Base-by-base conservation (phyloP, 2,888 invertebrate genomes). In the Endotricha flammealis region DNA sequence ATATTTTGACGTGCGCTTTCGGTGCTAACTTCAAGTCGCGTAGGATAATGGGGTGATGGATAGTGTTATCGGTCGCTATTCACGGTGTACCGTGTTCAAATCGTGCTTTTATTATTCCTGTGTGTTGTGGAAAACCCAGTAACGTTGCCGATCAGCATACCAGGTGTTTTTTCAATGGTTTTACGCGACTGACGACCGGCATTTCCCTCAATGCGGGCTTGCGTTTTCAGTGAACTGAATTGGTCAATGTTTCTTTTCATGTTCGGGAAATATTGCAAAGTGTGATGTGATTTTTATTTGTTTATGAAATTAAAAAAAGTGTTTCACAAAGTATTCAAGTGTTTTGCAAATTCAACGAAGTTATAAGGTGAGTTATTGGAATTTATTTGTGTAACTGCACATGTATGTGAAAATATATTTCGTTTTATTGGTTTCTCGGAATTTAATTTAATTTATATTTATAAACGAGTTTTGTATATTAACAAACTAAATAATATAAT, bases 61-160 rank as follows among this genome's bases (percentile, higher is more conserved):
- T 83, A 78, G 78, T 85, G 82, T 82, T 85, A 83, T 83, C 81
- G 83, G 80, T 75, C 67, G 81, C 65, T 75, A 69, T 77, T 76
- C 75, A 71, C 60, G 65, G 76, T 73, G 71, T 70, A 72, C 64
- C 59, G 70, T 64, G 74, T 64, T 63, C 53, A 64, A 72, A 65
- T 60, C 53, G 71, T 70, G 65, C 65, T 66, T 64, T 64, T 72
- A 70, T 65, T 72, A 64, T 59, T 62, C 50, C 53, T 55, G 58
- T 64, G 65, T 58, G 53, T 53, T 47, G 61, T 70, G 78, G 67
- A 72, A 74, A 76, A 63, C 59, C 68, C 72, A 53, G 43, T 62
- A 60, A 50, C 51, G 53, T 44, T 51, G 44, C 46, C 39, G 43
- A 59, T 58, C 60, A 55, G 42, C 47, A 53, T 41, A 46, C 48